Evolutionary conservation across 2,113 vertebrate species (phyloP).

Genomic region (Elephantulus edwardii): DNA sequence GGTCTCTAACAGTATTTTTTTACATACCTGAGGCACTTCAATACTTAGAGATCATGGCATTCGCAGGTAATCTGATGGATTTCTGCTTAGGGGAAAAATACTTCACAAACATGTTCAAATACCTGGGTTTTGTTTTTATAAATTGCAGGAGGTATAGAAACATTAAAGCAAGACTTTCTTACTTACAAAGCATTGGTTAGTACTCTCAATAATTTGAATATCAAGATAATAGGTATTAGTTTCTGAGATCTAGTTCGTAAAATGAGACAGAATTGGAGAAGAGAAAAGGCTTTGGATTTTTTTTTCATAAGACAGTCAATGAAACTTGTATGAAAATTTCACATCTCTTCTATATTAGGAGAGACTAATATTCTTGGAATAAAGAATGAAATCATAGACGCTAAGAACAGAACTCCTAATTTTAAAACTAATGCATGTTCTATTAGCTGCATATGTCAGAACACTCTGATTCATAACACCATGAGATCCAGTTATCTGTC

Average conservation of each 20-base stretch:
- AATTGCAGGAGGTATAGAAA: not conserved
- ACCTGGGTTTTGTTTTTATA: too few relatives aligned
- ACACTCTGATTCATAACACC: slow-evolving; percentile 56
- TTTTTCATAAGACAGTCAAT: not conserved
- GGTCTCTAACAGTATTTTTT: not conserved
- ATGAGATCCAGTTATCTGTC: slow-evolving; percentile 36
- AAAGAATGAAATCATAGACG: slow-evolving; percentile 54
- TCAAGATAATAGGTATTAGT: not conserved
- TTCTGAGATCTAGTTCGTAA: not conserved
- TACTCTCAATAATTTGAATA: not conserved
- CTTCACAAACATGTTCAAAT: not conserved
- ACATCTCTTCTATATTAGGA: slow-evolving; percentile 58
- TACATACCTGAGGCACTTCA: not conserved
- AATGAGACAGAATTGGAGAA: not conserved
- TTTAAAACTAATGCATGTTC: slow-evolving; percentile 67
- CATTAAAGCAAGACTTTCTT: not conserved
- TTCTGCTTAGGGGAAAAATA: not conserved
- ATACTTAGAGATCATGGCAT: not conserved
- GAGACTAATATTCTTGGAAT: slow-evolving; percentile 61
- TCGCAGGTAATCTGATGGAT: not conserved
- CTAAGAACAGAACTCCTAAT: slow-evolving; percentile 60
- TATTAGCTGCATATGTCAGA: slow-evolving; percentile 64
- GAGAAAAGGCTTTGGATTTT: not conserved
- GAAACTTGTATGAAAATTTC: slow-evolving; percentile 37
- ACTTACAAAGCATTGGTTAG: not conserved